Percentiles rank a stretch among this genome's conserved stretches.
Conservation (phyloP, 2,113 vertebrate species). For the Oncorhynchus masou region DNA sequence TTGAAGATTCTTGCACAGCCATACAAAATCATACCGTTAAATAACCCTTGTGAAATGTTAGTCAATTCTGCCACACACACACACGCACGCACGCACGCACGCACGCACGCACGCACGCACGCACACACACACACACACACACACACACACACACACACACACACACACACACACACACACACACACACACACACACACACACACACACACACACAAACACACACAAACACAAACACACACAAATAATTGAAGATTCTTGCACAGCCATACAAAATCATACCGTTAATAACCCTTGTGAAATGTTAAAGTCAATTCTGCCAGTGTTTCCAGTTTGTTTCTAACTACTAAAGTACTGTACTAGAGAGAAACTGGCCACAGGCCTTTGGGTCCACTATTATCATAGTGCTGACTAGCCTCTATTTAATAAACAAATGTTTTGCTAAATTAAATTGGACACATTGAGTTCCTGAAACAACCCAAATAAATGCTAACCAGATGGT, state of each 20-base stretch:
- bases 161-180: slow-evolving; percentile 32
- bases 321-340: background rate
- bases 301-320: background rate
- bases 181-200: slow-evolving; percentile 49
- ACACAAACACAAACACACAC: background rate
- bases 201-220: too few relatives aligned
- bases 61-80: background rate
- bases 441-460: background rate
- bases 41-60: background rate
- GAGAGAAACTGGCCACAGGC: background rate
- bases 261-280: background rate
- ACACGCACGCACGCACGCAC: slow-evolving; percentile 56
- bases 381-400: background rate
- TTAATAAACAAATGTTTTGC: too few relatives aligned
- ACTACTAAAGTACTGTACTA: too few relatives aligned
- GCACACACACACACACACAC: background rate
- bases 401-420: background rate
- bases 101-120: too few relatives aligned
- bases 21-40: background rate
- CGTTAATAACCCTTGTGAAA: background rate
- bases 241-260: background rate
- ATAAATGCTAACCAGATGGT: slow-evolving; percentile 1
- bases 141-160: slow-evolving; percentile 11
- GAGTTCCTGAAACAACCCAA: background rate
- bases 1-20: background rate